phyloP scores from a whole-genome alignment of 2,888 invertebrate genomes.

The Chironomus riparius region DNA sequence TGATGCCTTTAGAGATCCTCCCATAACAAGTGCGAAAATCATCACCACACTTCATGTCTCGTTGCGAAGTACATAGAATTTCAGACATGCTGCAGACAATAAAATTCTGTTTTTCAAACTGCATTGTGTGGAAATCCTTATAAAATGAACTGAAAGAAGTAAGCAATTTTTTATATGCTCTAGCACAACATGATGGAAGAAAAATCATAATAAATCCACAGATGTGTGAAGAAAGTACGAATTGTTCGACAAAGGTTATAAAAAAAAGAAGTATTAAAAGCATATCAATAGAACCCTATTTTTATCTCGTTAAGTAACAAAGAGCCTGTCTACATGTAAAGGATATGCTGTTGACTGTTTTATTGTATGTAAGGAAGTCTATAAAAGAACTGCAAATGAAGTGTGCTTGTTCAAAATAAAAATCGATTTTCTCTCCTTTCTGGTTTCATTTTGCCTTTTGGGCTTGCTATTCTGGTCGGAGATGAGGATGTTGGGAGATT shows the following conservation, averaged over 20 bases:
- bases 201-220: background rate
- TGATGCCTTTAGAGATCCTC: too few relatives aligned
- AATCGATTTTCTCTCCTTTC: background rate
- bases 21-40: too few relatives aligned
- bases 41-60: too few relatives aligned
- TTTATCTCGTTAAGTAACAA: slow-evolving; percentile 8
- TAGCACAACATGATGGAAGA: background rate
- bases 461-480: too few relatives aligned
- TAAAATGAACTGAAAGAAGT: too few relatives aligned
- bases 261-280: background rate
- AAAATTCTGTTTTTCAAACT: background rate
- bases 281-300: slow-evolving; percentile 2
- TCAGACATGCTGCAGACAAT: slow-evolving; percentile 17
- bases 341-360: background rate
- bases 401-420: background rate
- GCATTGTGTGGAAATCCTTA: background rate
- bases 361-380: background rate
- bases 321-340: background rate
- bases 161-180: too few relatives aligned
- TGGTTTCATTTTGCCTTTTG: background rate
- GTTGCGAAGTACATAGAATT: too few relatives aligned
- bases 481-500: too few relatives aligned
- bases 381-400: background rate
- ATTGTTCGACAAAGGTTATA: background rate
- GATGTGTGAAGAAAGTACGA: background rate